Evolutionary conservation across 2,797 vertebrate genomes (phyloP), one percentile per base, ranked within the genome.

Genomic region (Ctenochaetus hawaiiensis): DNA sequence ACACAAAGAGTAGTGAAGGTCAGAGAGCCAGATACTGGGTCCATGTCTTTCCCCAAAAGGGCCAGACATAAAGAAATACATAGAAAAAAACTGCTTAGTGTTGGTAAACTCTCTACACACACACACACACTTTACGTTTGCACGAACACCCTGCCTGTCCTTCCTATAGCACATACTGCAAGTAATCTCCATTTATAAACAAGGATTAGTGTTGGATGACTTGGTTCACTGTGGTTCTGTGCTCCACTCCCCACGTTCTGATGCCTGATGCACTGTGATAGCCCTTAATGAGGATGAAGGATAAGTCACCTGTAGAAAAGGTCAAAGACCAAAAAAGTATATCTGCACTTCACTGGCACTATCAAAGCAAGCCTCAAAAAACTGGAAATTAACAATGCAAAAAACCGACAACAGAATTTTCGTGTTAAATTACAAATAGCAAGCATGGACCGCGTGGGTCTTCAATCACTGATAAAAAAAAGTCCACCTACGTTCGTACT

Each of bases 241-340:
- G 69, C 72, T 87, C 87, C 80, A 84, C 86, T 82, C 84, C 77
- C 82, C 72, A 20, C 88, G 75, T 84, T 84, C 87, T 73, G 83
- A 81, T 80, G 77, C 72, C 83, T 85, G 78, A 91, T 86, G 86
- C 82, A 89, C 91, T 89, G 90, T 91, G 90, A 92, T 95, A 96
- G 95, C 95, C 95, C 95, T 96, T 96, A 93, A 95, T 95, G 94
- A 94, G 68, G 86, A 94, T 93, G 91, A 92, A 92, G 80, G 83
- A 93, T 89, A 93, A 91, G 87, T 93, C 91, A 92, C 88, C 91
- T 92, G 93, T 94, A 93, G 88, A 94, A 93, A 93, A 90, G 82
- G 87, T 91, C 77, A 76, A 76, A 86, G 90, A 84, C 83, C 72
- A 71, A 80, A 80, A 78, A 83, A 81, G 75, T 89, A 89, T 85